phyloP scores from a whole-genome alignment of 2,888 invertebrate genomes.

The Himalopsyche tibetana region DNA sequence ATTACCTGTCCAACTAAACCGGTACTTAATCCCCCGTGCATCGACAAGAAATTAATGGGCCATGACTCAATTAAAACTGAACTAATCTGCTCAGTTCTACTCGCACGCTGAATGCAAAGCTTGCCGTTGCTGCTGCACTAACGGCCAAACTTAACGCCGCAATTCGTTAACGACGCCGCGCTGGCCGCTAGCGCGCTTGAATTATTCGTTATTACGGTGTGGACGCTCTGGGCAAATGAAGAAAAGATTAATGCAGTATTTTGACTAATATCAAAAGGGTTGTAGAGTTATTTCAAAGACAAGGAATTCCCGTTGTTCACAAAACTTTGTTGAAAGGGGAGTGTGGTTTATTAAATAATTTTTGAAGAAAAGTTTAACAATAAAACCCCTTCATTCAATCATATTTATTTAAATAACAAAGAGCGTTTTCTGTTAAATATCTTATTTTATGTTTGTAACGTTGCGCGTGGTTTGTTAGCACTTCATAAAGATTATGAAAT shows the following conservation, averaged over 20 bases:
- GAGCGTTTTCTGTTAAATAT: no score
- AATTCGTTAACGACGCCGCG: constrained; percentile 31
- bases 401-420: neutral
- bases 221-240: constrained; percentile 1
- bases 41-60: constrained; percentile 20
- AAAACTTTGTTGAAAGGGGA: neutral
- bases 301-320: neutral
- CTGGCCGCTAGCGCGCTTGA: constrained; percentile 10
- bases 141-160: constrained; percentile 25
- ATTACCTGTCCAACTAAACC: constrained; percentile 2
- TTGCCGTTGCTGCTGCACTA: constrained; percentile 5
- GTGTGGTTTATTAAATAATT: neutral
- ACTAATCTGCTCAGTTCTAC: constrained; percentile 5
- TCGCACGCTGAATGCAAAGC: constrained; percentile 27
- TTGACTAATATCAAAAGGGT: constrained; percentile 18
- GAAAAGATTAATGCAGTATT: constrained; percentile 34
- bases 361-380: neutral
- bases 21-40: constrained; percentile 8
- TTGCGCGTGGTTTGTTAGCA: no score
- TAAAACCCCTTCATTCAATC: neutral
- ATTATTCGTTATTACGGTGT: constrained; percentile 16
- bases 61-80: constrained; percentile 23
- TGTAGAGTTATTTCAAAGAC: constrained; percentile 2
- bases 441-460: no score
- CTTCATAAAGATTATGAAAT: no score